phyloP scores from a whole-genome alignment of 2,888 invertebrate genomes.

The Leucoma salicis region DNA sequence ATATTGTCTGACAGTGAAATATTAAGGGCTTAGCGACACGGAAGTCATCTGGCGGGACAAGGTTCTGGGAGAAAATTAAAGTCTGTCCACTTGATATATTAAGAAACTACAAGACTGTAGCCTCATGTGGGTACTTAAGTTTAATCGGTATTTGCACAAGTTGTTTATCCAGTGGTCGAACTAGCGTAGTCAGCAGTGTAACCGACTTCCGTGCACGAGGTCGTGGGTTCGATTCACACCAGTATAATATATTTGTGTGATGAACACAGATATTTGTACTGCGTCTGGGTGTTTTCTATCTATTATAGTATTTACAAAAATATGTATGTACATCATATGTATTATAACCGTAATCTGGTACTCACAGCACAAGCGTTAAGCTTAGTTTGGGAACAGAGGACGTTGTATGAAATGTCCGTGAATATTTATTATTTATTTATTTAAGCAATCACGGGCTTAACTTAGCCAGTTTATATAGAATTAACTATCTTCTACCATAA shows the following conservation, averaged over 20 bases:
- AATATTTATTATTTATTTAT: too few species aligned
- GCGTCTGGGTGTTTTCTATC: too few species aligned
- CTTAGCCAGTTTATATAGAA: too few species aligned
- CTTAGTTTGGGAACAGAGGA: too few species aligned
- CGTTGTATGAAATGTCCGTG: too few species aligned
- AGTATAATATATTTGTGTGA: neutral
- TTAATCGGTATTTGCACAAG: neutral
- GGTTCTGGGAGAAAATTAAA: neutral
- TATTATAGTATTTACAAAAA: too few species aligned
- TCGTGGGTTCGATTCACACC: neutral
- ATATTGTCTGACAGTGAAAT: slow-evolving; percentile 36
- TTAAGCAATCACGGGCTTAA: too few species aligned
- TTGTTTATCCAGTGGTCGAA: neutral
- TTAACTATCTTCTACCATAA: too few species aligned
- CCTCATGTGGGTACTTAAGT: neutral
- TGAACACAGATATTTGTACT: too few species aligned
- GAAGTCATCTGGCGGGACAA: slow-evolving; percentile 10
- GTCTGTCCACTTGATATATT: neutral
- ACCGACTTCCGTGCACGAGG: neutral
- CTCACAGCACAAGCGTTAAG: too few species aligned
- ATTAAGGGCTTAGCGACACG: slow-evolving; percentile 24
- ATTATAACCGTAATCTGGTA: too few species aligned
- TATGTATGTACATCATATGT: too few species aligned
- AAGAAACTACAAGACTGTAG: neutral
- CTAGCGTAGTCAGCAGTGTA: neutral